These are phyloP conservation scores for Phalacrocorax pelagicus DNA, from an alignment of 2,113 vertebrate genomes.

Conservation along the genomic window DNA sequence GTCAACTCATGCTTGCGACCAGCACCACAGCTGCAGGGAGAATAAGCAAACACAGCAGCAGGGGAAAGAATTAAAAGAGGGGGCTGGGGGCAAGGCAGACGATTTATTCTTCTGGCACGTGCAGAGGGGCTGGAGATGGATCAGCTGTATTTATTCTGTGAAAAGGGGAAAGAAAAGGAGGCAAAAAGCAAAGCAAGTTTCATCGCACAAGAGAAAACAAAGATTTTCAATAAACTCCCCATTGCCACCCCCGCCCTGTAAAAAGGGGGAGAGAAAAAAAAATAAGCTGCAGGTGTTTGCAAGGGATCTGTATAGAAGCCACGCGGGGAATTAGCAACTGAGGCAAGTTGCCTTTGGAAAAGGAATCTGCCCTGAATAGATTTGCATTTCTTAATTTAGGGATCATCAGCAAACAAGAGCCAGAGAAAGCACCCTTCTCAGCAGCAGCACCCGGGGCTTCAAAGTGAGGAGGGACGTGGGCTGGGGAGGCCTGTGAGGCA, in stretches of 20 bases:
- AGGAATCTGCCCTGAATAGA: constrained; percentile 43
- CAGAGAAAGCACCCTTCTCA: neutral
- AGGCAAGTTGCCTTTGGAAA: constrained; percentile 63
- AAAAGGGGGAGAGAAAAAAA: neutral
- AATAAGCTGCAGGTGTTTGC: constrained; percentile 66
- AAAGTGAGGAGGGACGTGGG: neutral
- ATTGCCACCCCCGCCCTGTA: neutral
- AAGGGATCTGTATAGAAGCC: constrained; percentile 48
- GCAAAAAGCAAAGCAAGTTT: constrained; percentile 68
- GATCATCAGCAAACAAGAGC: constrained; percentile 47
- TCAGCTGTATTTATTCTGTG: constrained; percentile 84
- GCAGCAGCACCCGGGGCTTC: neutral
- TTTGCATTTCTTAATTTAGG: constrained; percentile 66
- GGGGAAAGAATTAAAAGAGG: constrained; percentile 58
- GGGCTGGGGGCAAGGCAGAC: constrained; percentile 11
- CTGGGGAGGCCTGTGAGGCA: neutral
- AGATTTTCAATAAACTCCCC: constrained; percentile 62
- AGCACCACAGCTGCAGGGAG: constrained; percentile 76
- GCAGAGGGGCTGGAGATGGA: constrained; percentile 66
- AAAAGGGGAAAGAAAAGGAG: constrained; percentile 65
- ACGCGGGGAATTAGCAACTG: constrained; percentile 57
- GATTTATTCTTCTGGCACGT: constrained; percentile 78
- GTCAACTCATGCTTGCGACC: constrained; percentile 56
- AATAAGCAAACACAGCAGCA: constrained; percentile 71
- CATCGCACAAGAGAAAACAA: constrained; percentile 49